Conservation (phyloP, 2,113 vertebrate genomes). For the Morone chrysops region DNA sequence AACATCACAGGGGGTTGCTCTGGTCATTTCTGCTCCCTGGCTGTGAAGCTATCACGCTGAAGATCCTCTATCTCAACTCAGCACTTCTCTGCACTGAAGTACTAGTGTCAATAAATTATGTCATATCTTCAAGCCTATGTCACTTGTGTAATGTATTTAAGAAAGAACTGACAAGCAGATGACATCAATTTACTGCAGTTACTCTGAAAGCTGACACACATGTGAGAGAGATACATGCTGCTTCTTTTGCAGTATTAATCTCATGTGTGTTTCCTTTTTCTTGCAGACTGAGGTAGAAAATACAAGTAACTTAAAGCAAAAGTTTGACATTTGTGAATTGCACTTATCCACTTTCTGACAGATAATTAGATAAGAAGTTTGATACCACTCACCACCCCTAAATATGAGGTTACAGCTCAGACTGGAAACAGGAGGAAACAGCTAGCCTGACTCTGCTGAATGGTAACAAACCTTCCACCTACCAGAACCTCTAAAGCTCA, state of each 20-base stretch:
- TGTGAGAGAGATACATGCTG: neutral
- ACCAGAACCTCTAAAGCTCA: neutral
- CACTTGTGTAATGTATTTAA: neutral
- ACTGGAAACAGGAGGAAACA: neutral
- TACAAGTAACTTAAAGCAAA: neutral
- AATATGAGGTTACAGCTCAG: neutral
- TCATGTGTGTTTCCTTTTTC: neutral
- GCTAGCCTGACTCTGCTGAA: neutral
- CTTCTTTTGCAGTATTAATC: neutral
- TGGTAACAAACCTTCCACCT: neutral
- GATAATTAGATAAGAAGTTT: neutral
- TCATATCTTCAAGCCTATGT: neutral
- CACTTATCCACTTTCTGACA: neutral
- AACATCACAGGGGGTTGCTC: conserved; percentile 22
- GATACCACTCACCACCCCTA: neutral
- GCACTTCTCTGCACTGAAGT: conserved; percentile 27
- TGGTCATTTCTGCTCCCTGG: conserved; percentile 23
- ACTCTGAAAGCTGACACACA: neutral
- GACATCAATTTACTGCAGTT: neutral
- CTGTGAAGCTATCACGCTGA: conserved; percentile 14
- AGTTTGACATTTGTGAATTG: neutral
- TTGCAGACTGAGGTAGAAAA: neutral
- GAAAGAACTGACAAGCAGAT: neutral
- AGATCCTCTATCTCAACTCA: conserved; percentile 19
- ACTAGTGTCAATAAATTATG: neutral